Conservation (phyloP, 2,113 vertebrate genomes). For the Mormyrus iriodes region DNA sequence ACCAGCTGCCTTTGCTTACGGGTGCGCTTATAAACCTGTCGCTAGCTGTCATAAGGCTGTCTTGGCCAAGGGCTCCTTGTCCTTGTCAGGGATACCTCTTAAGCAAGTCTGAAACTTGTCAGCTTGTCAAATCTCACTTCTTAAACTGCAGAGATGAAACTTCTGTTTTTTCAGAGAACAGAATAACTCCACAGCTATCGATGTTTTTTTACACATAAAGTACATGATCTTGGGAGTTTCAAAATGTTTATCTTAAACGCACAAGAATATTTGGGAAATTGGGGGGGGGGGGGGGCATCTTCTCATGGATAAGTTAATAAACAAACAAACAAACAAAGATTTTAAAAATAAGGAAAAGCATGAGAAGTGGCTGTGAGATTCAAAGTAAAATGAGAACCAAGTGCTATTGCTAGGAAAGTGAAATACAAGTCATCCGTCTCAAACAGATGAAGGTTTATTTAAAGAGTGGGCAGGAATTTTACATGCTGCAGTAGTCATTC, state of each 20-base stretch:
- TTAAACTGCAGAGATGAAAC: neutral
- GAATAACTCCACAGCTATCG: neutral
- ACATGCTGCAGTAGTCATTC: neutral
- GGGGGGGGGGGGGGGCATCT: neutral
- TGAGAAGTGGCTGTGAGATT: neutral
- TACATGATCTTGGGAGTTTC: neutral
- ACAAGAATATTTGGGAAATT: neutral
- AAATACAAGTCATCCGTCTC: neutral
- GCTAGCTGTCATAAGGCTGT: neutral
- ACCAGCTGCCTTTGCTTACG: neutral
- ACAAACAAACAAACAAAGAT: neutral
- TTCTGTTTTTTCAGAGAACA: neutral
- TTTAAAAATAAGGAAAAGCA: neutral
- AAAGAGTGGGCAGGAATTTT: neutral
- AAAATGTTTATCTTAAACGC: neutral
- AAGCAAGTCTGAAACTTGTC: neutral
- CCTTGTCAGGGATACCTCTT: neutral
- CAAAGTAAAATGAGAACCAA: neutral
- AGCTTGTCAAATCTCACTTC: neutral
- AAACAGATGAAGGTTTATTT: neutral
- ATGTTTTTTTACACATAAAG: neutral
- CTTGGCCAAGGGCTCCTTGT: neutral
- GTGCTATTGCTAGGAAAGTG: neutral
- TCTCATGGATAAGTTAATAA: neutral
- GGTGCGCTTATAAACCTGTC: neutral